Conservation (phyloP, 2,888 invertebrate genomes). For the Drosophila testacea region DNA sequence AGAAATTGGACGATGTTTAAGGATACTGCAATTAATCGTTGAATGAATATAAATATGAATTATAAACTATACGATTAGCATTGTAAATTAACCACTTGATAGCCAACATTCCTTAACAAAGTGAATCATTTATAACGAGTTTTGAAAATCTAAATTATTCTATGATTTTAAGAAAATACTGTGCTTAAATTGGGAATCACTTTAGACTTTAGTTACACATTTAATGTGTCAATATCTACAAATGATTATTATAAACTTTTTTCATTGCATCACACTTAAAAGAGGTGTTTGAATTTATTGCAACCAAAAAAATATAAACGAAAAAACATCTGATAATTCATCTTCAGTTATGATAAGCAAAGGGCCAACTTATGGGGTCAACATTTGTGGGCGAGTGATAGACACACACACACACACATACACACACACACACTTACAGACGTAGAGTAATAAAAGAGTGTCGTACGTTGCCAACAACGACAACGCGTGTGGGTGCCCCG, state of each 20-base stretch:
- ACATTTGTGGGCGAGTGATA: slow-evolving; percentile 62
- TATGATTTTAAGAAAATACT: neutral
- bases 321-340: slow-evolving; percentile 2
- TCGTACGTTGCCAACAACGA: slow-evolving; percentile 68
- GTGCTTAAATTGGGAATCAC: slow-evolving; percentile 4
- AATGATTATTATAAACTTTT: neutral
- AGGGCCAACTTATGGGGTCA: slow-evolving; percentile 55
- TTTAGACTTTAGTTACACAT: neutral
- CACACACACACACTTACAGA: slow-evolving; percentile 24
- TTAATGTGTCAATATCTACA: neutral
- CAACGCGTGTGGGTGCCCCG: slow-evolving; percentile 65
- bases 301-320: neutral
- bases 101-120: neutral
- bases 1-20: neutral
- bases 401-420: slow-evolving; percentile 29
- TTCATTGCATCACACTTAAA: slow-evolving; percentile 5
- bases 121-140: slow-evolving; percentile 15
- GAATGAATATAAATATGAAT: too few species aligned
- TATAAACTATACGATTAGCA: too few species aligned
- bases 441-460: slow-evolving; percentile 51
- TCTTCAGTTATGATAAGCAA: slow-evolving; percentile 52
- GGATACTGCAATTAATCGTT: neutral
- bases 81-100: neutral
- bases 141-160: slow-evolving; percentile 1
- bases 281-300: neutral